Evolutionary conservation across 2,113 vertebrate species (phyloP).

Genomic region (Nansenia antarctica): DNA sequence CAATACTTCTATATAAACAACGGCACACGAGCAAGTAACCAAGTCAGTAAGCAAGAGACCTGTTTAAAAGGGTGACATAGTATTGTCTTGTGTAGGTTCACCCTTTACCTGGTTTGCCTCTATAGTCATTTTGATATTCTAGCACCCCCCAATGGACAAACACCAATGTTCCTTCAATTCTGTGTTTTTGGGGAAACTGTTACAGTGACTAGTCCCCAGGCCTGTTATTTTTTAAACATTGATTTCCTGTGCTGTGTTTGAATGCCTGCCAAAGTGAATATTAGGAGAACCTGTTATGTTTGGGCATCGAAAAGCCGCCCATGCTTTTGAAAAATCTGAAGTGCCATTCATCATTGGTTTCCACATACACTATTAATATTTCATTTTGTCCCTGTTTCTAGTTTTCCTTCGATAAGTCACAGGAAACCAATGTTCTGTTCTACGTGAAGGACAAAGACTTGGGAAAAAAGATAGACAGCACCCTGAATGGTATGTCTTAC

Average conservation of each 20-base stretch:
- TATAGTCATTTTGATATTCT: conserved; percentile 49
- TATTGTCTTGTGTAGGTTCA: conserved; percentile 11
- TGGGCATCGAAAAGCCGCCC: conserved; percentile 11
- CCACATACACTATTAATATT: conserved; percentile 4
- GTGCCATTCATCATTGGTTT: conserved; percentile 5
- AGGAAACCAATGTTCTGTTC: conserved; percentile 84
- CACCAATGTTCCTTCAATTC: conserved; percentile 42
- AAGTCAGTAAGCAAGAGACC: too few species aligned
- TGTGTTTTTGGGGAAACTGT: conserved; percentile 40
- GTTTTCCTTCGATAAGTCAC: conserved; percentile 82
- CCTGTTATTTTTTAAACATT: conserved; percentile 59
- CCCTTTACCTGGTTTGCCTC: conserved; percentile 17
- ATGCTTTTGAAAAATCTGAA: background rate
- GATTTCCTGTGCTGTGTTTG: conserved; percentile 54
- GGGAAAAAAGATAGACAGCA: conserved; percentile 89
- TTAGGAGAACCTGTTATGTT: conserved; percentile 31
- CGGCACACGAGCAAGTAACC: too few species aligned
- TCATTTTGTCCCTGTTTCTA: conserved; percentile 49
- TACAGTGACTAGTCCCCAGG: conserved; percentile 52
- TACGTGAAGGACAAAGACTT: conserved; percentile 78
- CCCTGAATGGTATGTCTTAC: conserved; percentile 79
- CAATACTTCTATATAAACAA: too few species aligned
- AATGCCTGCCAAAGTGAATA: conserved; percentile 55
- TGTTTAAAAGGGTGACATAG: conserved; percentile 14
- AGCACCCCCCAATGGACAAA: conserved; percentile 72